Base-by-base conservation (phyloP, 2,888 invertebrate genomes). In the Tipula confusa region DNA sequence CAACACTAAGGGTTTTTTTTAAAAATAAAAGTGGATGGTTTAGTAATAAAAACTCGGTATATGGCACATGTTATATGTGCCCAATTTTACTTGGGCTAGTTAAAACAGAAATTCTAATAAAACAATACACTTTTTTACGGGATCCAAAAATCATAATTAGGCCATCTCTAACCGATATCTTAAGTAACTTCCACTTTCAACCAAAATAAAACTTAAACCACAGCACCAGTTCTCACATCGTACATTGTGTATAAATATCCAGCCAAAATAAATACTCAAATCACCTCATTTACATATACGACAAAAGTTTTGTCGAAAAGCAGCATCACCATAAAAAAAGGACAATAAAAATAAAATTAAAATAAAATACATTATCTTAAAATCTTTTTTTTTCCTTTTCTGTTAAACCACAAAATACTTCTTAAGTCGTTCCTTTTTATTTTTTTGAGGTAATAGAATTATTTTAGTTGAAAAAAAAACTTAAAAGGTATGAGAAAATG, bases 301-400 rank as follows among this genome's bases (percentile, higher is more conserved):
- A 38, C 24, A 24, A 0, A 64, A 5, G 2, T 64, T 6, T 43
- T 43, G 43, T 43, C 15, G 43, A 43, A 15, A 43, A 43, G 43
- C 43, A 43, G 43, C 43, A 43, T 15, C 43, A 43, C n/a, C 43
- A 64, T 11, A 64, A 64, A 48, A n/a, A 64, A 64, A 64, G 64
- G 64, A 64, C 64, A 64, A 64, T 64, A 24, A 24, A 64, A 64
- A 64, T 43, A 43, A 43, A 43, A 43, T 43, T 43, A 43, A 64
- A 64, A 64, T 64, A 64, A 64, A 64, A 64, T 64, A 64, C 64
- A 64, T 64, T 64, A 64, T 64, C 64, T 64, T 64, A 64, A 64
- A 64, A 64, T 64, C 64, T 64, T 64, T 64, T 64, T 64, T 64
- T 64, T 64, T 64, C 24, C 64, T 64, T 64, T 64, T 64, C 64